Base-by-base conservation (phyloP, 2,888 invertebrate genomes). In the Sussaba pulchella region DNA sequence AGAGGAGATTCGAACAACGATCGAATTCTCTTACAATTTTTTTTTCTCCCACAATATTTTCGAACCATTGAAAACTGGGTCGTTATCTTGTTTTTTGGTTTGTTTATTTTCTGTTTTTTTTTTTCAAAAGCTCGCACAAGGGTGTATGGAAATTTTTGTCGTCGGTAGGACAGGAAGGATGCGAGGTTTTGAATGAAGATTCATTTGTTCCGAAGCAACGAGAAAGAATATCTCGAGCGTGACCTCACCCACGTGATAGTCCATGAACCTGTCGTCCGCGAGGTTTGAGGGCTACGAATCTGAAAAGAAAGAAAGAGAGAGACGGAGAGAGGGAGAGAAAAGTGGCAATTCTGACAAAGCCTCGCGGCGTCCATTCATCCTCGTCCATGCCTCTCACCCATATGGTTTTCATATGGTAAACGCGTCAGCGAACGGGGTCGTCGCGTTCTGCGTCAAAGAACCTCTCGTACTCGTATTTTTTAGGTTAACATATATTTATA, bases 171-270 rank as follows among this genome's bases (percentile, higher is more conserved):
- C 67, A 69, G 66, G 74, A 76, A 77, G 77, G 77, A 70, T 57
- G 71, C 71, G 78, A 84, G 83, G 81, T 81, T 84, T 78, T 82
- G 83, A 85, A 87, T 87, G 86, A 86, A 87, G 84, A 87, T 88
- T 89, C 85, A 88, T 87, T 79, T 88, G 87, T 87, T 86, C 87
- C 69, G 64, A 43, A 50, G 73, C 63, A 24, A 14, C 63, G 64
- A 2, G n/a, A n/a, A n/a, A n/a, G n/a, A 50, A 43, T 72, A 78
- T 63, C 64, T 21, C 75, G 78, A 70, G 77, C 78, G 83, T 83
- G 81, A 81, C 61, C 77, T 57, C 39, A 54, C 75, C 39, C 31
- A 52, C 63, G 67, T 41, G 79, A 80, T 63, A 67, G 52, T 61
- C 41, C 59, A 54, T 76, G 67, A 81, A 81, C 76, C 80, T 81